Percentiles rank a stretch among this genome's conserved stretches.
Evolutionary conservation across 2,797 vertebrate species (phyloP).

Genomic region (Chelonia mydas): DNA sequence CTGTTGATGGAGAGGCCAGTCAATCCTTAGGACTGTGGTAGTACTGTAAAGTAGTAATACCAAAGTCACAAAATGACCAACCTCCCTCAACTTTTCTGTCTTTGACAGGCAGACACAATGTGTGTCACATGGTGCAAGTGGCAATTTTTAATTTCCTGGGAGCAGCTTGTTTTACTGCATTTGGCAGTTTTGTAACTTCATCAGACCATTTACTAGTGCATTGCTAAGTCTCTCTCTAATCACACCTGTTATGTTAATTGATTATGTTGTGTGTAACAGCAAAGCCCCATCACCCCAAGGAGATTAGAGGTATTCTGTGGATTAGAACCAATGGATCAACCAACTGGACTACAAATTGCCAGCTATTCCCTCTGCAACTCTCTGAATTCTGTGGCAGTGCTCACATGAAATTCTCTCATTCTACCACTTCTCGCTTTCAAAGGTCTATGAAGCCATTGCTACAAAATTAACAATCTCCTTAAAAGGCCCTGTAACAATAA

Average conservation of each 20-base stretch:
- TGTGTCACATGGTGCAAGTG: rapidly evolving
- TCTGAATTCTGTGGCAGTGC: neutral
- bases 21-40: neutral
- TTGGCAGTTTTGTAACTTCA: neutral
- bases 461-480: neutral
- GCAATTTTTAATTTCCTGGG: neutral
- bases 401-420: neutral
- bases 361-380: neutral
- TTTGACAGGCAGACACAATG: neutral
- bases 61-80: neutral
- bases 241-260: neutral
- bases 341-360: neutral
- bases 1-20: neutral
- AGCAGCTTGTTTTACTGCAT: neutral
- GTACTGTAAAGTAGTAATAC: neutral
- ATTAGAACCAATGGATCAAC: neutral
- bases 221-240: neutral
- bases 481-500: neutral
- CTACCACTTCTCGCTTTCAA: neutral
- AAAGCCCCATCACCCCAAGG: neutral
- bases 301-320: neutral
- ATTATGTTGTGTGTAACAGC: rapidly evolving
- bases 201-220: neutral
- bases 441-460: neutral
- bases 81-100: neutral